phyloP scores from a whole-genome alignment of 1,140 invertebrate genomes.

The Pseudoatta argentina region DNA sequence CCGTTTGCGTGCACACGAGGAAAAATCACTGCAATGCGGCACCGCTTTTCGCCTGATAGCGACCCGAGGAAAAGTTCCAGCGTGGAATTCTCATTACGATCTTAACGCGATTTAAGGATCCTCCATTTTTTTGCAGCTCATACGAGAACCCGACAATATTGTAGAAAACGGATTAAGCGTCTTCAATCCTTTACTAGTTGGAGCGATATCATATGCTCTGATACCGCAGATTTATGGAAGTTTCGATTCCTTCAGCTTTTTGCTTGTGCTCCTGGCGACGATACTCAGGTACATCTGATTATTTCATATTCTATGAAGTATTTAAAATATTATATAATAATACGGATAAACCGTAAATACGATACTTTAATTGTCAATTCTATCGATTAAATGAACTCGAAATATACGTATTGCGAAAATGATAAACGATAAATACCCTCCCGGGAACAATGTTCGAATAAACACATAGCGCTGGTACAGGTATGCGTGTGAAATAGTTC shows the following conservation, averaged over 20 bases:
- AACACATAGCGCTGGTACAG: neutral
- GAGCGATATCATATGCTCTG: slow-evolving; percentile 80
- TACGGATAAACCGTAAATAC: neutral
- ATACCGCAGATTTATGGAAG: slow-evolving; percentile 79
- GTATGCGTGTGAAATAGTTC: slow-evolving; percentile 18
- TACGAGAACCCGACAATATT: slow-evolving; percentile 76
- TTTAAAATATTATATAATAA: neutral
- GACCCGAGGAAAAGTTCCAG: neutral
- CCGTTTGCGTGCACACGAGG: neutral
- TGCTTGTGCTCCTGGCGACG: slow-evolving; percentile 75
- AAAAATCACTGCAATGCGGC: slow-evolving; percentile 66
- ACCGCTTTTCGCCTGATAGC: slow-evolving; percentile 10
- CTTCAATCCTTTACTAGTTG: slow-evolving; percentile 85
- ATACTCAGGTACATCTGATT: slow-evolving; percentile 77
- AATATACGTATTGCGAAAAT: neutral
- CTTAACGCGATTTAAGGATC: neutral
- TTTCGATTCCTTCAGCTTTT: slow-evolving; percentile 78
- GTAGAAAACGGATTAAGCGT: slow-evolving; percentile 83
- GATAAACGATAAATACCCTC: slow-evolving; percentile 27
- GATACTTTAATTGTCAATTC: neutral
- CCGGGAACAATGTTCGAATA: neutral
- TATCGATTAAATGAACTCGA: slow-evolving; percentile 1
- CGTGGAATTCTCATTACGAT: neutral
- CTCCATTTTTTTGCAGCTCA: slow-evolving; percentile 76
- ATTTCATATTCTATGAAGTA: neutral